phyloP scores from a whole-genome alignment of 2,797 vertebrate genomes.

The Naso thynnoides region DNA sequence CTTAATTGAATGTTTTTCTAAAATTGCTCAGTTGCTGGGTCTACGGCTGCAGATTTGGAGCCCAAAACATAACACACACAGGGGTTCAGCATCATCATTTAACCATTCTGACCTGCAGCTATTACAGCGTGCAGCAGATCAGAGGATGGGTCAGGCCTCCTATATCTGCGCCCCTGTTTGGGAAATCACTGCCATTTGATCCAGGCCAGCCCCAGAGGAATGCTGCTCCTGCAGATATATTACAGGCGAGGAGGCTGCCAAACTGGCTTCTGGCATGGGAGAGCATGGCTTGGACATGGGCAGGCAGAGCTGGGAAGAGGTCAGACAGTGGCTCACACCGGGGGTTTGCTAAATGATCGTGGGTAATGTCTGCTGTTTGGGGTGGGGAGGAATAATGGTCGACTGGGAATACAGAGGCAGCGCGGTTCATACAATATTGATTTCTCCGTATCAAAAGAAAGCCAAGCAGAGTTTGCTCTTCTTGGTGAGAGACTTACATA shows the following conservation, averaged over 20 bases:
- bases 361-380: conserved; percentile 75
- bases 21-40: conserved; percentile 23
- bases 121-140: conserved; percentile 78
- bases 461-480: conserved; percentile 68
- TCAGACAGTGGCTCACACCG: conserved; percentile 69
- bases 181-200: conserved; percentile 85
- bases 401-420: conserved; percentile 74
- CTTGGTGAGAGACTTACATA: conserved; percentile 73
- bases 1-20: conserved; percentile 26
- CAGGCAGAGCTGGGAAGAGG: conserved; percentile 66
- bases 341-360: conserved; percentile 76
- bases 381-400: conserved; percentile 77
- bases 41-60: conserved; percentile 37
- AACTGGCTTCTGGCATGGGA: conserved; percentile 68
- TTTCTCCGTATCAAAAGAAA: conserved; percentile 77
- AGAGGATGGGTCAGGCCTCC: conserved; percentile 82
- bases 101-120: conserved; percentile 76
- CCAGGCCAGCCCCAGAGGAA: conserved; percentile 82
- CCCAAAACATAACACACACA: conserved; percentile 36
- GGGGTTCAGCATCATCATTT: conserved; percentile 69
- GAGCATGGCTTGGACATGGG: conserved; percentile 61
- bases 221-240: conserved; percentile 80
- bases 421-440: conserved; percentile 79
- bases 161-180: conserved; percentile 79
- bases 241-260: conserved; percentile 72